These are phyloP conservation scores for Porites australiensis DNA, from an alignment of 64 coral and sea anemone species.

Conservation along the genomic window DNA sequence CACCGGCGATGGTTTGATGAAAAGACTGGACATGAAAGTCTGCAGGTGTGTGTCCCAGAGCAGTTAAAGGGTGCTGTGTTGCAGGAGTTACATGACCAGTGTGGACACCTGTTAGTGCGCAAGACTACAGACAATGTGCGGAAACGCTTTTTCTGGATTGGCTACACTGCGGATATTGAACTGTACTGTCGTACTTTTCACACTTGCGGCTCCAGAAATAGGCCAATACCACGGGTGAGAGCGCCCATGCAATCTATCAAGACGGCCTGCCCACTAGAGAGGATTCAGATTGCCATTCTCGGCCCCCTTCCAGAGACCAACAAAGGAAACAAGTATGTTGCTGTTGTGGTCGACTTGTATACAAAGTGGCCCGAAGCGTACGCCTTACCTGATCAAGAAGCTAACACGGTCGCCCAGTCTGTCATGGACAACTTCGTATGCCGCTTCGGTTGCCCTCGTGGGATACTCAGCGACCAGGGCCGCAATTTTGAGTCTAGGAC, in stretches of 20 bases:
- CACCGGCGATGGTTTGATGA: conserved; percentile 43
- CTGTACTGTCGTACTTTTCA: conserved; percentile 7
- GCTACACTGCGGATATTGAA: conserved; percentile 12
- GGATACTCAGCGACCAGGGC: neutral
- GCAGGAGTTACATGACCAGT: conserved; percentile 41
- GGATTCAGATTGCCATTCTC: conserved; percentile 37
- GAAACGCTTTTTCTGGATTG: too few relatives aligned
- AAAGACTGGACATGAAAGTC: neutral
- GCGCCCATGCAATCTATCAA: conserved; percentile 21
- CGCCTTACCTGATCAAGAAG: neutral
- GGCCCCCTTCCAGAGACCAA: too few relatives aligned
- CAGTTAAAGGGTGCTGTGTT: conserved; percentile 12
- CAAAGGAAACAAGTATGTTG: too few relatives aligned
- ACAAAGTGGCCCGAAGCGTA: neutral
- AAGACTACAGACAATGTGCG: too few relatives aligned
- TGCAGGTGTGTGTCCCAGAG: conserved; percentile 2
- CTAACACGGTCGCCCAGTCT: neutral
- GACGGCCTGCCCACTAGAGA: neutral
- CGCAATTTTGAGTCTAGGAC: too few relatives aligned
- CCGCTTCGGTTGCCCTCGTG: conserved; percentile 6
- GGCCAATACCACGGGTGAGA: neutral
- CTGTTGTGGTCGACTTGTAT: too few relatives aligned
- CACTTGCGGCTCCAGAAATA: neutral
- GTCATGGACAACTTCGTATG: neutral
- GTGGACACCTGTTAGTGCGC: too few relatives aligned